Evolutionary conservation across 1,140 invertebrate species (phyloP).

Genomic region (Pentalonia nigronervosa): DNA sequence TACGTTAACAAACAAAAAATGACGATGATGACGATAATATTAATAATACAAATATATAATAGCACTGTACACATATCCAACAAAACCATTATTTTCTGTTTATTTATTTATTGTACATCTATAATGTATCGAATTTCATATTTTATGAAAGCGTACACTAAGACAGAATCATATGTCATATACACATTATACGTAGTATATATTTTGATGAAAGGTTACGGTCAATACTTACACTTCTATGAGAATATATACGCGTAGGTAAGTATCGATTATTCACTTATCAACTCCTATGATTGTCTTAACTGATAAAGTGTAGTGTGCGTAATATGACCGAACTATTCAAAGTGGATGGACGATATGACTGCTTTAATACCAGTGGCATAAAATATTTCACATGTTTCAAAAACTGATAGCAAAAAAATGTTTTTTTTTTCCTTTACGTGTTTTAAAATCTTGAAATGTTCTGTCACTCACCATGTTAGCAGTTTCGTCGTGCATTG

Average conservation of each 20-base stretch:
- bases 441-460: background rate
- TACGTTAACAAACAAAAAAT: background rate
- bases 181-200: background rate
- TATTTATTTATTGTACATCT: background rate
- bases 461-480: background rate
- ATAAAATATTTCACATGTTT: too few species aligned
- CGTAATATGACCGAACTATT: background rate
- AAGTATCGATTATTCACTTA: background rate
- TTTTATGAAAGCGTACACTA: background rate
- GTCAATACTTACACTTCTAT: background rate
- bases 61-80: background rate
- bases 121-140: background rate
- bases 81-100: background rate
- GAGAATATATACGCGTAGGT: background rate
- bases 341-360: background rate
- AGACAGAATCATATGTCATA: background rate
- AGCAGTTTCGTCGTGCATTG: background rate
- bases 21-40: background rate
- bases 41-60: background rate
- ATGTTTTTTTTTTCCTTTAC: background rate
- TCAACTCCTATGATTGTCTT: background rate
- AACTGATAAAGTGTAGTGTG: background rate
- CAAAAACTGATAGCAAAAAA: background rate
- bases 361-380: too few species aligned
- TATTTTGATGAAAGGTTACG: background rate